Percentiles rank a stretch among this genome's conserved stretches.
Conservation (phyloP, 2,888 invertebrate genomes). For the Norana najaformis region DNA sequence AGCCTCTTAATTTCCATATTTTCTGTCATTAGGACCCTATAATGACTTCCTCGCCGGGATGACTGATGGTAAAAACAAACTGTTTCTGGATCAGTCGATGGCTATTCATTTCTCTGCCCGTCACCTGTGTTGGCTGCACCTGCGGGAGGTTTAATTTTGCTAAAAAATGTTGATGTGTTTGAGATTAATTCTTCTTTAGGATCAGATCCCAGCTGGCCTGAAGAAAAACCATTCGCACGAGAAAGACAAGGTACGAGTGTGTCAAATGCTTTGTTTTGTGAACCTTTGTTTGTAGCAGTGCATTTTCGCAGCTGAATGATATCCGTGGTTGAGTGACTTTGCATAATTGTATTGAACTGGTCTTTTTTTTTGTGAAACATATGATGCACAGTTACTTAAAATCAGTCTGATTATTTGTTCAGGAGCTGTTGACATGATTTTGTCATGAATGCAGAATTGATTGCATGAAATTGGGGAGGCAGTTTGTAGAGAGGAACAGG, state of each 20-base stretch:
- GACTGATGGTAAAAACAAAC: neutral
- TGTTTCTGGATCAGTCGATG: neutral
- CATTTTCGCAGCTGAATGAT: too few species aligned
- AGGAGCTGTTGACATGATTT: too few species aligned
- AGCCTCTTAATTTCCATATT: neutral
- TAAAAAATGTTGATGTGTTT: neutral
- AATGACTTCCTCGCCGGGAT: neutral
- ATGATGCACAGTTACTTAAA: too few species aligned
- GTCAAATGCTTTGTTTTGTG: neutral
- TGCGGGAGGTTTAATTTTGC: neutral
- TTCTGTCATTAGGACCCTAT: neutral
- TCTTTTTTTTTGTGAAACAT: too few species aligned
- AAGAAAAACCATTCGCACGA: constrained; percentile 42
- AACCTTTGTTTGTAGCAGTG: neutral
- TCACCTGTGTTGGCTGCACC: neutral
- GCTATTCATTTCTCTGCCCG: neutral
- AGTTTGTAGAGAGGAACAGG: too few species aligned
- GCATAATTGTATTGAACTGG: too few species aligned
- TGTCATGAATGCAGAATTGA: too few species aligned
- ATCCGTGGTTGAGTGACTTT: neutral
- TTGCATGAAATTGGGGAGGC: too few species aligned
- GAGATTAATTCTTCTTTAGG: constrained; percentile 38
- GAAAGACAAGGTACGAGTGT: constrained; percentile 49
- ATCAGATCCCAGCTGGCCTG: constrained; percentile 44
- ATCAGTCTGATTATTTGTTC: too few species aligned